Percentiles rank a stretch among this genome's conserved stretches.
Conservation (phyloP, 2,797 vertebrate genomes). For the Syngnathus acus region DNA sequence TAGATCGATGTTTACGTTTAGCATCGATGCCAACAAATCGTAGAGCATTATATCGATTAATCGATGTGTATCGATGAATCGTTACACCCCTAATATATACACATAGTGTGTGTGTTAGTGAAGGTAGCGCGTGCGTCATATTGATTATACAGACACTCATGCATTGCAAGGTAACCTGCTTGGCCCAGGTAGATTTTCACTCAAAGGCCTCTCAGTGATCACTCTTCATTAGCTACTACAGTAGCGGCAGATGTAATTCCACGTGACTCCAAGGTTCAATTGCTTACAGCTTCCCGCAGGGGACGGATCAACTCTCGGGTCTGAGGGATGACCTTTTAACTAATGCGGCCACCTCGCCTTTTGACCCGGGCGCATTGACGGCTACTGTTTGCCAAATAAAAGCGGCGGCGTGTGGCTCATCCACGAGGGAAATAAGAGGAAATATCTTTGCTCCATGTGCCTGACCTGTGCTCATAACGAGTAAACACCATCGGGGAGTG, state of each 20-base stretch:
- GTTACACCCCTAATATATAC: too few species aligned
- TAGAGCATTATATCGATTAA: too few species aligned
- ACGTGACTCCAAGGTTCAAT: constrained; percentile 42
- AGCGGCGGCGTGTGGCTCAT: background rate
- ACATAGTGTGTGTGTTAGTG: too few species aligned
- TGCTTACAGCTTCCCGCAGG: constrained; percentile 37
- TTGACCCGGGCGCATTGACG: constrained; percentile 13
- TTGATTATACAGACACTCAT: too few species aligned
- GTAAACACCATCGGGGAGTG: constrained; percentile 6
- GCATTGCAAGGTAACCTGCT: background rate
- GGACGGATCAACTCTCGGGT: constrained; percentile 25
- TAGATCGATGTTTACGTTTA: too few species aligned
- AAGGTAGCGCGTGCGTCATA: too few species aligned
- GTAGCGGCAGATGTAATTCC: constrained; percentile 45
- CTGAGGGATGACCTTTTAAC: constrained; percentile 24
- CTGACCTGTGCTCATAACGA: constrained; percentile 8
- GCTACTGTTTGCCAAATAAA: constrained; percentile 6
- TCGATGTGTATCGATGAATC: too few species aligned
- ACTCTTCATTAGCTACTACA: constrained; percentile 31
- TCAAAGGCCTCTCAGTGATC: background rate
- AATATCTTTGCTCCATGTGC: background rate
- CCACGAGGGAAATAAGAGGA: constrained; percentile 6
- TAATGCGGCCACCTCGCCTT: constrained; percentile 24
- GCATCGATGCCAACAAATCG: too few species aligned
- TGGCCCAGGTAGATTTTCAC: background rate